Base-by-base conservation (phyloP, 2,113 vertebrate genomes). In the Falcunculus frontatus region DNA sequence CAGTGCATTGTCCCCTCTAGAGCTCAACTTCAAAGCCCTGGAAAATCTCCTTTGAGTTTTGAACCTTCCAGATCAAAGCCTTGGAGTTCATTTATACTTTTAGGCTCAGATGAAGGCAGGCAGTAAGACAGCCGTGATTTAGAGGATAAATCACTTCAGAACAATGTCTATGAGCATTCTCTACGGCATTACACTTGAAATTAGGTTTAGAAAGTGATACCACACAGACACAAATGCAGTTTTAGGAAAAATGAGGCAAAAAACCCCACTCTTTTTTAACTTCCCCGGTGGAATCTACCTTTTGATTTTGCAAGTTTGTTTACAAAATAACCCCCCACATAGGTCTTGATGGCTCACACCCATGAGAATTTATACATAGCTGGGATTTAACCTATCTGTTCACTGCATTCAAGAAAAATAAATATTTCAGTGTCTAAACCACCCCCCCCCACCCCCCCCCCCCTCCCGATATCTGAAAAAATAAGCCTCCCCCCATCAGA, bases 21-120 rank as follows among this genome's bases (percentile, higher is more conserved):
- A 94, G 97, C 93, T 89, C 94, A 95, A 96, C 97, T 97, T 98
- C 97, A 98, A 98, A 97, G 93, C 91, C 84, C 95, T 92, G 91
- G 82, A 91, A 97, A 97, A 95, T 93, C 95, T 96, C 95, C 96
- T 97, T 96, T 97, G 94, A 95, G 93, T 97, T 96, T 92, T 94
- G 94, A 96, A 97, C 97, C 97, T 97, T 88, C 86, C 87, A 97
- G 98, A 98, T 98, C 98, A 98, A 99, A 98, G 96, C 94, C 91
- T 95, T 96, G 93, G 94, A 96, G 98, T 93, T 97, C 98, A 98
- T 98, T 98, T 94, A 97, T 97, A 97, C 98, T 98, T 98, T 97
- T 97, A 94, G 91, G 97, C 98, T 98, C 98, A 98, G 98, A 98
- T 98, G 97, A 97, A 97, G 95, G 93, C 96, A 96, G 95, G 69